Conservation (phyloP, 2,888 invertebrate genomes). For the Nomada lathburiana region DNA sequence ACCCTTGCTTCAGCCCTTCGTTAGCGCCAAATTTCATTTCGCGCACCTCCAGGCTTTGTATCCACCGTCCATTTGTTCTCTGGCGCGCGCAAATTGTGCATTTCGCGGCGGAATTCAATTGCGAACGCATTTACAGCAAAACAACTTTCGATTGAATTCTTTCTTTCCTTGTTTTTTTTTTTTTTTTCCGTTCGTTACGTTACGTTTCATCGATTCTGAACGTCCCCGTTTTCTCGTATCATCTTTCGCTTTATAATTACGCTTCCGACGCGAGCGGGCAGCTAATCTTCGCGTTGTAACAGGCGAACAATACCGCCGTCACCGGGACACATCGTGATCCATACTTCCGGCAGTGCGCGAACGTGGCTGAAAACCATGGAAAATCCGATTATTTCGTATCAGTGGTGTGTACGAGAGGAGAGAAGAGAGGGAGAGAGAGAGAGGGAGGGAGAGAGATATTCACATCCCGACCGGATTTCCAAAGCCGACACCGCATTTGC, state of each 20-base stretch:
- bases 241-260: constrained; percentile 17
- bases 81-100: neutral
- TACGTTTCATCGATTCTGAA: too few relatives aligned
- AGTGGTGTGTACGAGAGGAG: constrained; percentile 18
- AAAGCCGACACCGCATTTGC: constrained; percentile 49
- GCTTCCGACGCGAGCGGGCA: constrained; percentile 15
- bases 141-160: neutral
- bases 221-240: neutral
- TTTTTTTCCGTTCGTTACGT: too few relatives aligned
- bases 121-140: constrained; percentile 14
- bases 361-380: constrained; percentile 64
- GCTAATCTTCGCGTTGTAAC: constrained; percentile 1
- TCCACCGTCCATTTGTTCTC: too few relatives aligned
- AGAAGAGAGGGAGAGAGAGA: neutral
- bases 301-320: constrained; percentile 52
- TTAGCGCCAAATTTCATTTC: constrained; percentile 14
- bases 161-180: neutral
- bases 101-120: constrained; percentile 7
- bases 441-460: constrained; percentile 5
- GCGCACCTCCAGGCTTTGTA: constrained; percentile 11
- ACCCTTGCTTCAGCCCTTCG: neutral
- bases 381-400: constrained; percentile 67
- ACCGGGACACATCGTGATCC: constrained; percentile 50
- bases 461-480: constrained; percentile 35
- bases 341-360: constrained; percentile 52